Percentiles rank a stretch among this genome's conserved stretches.
phyloP scores from a whole-genome alignment of 2,113 vertebrate species.

The Aythya baeri region DNA sequence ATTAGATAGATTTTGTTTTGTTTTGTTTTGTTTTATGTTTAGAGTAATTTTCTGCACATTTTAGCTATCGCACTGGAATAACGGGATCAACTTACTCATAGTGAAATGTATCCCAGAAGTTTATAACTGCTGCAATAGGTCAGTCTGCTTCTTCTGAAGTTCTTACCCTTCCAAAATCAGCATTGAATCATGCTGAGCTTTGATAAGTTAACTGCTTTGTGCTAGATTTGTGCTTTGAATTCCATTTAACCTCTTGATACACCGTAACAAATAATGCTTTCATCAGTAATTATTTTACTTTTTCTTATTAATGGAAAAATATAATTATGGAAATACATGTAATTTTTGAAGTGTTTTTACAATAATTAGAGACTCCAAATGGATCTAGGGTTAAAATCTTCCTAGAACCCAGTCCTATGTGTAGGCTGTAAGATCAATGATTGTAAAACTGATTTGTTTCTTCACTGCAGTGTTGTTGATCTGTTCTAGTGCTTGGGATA shows the following conservation, averaged over 20 bases:
- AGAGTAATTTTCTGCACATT: background rate
- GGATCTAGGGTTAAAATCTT: background rate
- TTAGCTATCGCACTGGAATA: background rate
- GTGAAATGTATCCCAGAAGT: background rate
- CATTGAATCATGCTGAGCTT: background rate
- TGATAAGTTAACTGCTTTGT: background rate
- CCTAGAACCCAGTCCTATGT: background rate
- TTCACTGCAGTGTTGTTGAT: background rate
- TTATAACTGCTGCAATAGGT: background rate
- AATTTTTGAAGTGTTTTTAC: background rate
- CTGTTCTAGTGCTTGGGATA: slow-evolving; percentile 10
- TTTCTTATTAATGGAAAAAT: background rate
- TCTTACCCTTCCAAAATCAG: background rate
- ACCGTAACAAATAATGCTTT: background rate
- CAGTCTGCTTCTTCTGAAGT: background rate
- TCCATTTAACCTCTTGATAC: background rate
- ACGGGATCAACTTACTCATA: background rate
- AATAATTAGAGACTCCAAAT: background rate
- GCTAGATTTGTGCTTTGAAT: background rate
- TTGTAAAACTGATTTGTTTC: background rate
- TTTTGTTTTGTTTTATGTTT: background rate
- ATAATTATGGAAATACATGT: background rate
- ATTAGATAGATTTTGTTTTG: background rate
- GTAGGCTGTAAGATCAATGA: background rate
- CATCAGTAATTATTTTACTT: background rate